Base-by-base conservation (phyloP, 2,113 vertebrate genomes). In the Heterotis niloticus region DNA sequence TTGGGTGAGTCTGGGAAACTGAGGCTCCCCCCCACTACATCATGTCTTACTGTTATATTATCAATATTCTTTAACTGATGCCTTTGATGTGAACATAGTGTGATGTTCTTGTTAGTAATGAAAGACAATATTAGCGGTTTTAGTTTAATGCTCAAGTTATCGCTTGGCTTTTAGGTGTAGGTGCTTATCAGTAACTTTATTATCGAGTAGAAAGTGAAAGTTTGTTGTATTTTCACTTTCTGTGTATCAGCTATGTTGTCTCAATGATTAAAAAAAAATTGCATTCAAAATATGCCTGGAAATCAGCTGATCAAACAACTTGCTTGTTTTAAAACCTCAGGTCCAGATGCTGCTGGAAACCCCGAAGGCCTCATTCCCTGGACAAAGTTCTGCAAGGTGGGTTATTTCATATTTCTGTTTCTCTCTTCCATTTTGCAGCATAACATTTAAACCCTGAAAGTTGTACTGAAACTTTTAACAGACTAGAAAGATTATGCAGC, bases 311-410 rank as follows among this genome's bases (percentile, higher is more conserved):
- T 11, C 14, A 4, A 11, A 62, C 4, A 4, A 69, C 34, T 44
- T 44, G 18, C 20, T 56, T 57, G 28, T 86, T 76, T 82, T 20
- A 23, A 44, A n/a, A 78, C 26, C 72, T 29, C 81, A 99, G 98
- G 95, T 75, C 79, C 89, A 44, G 94, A 85, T 0, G 92, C 90
- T 73, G 83, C 91, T 80, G 84, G 88, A 78, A 86, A 91, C 85
- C 92, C 91, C 0, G 96, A 99, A 0, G 95, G 95, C 73, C 92
- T 91, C 0, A 96, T 99, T 85, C 96, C 94, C 0, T 99, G 98
- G 98, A 93, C 89, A 5, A 95, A 93, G 85, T 99, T 99, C 87
- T 99, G 98, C 88, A 99, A 98, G 95, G 98, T 98, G 85, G 62
- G 74, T 17, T 34, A 62, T 20, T 62, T 75, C 16, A 12, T 68